Evolutionary conservation across 2,113 vertebrate species (phyloP), one percentile per base, ranked within the genome.

Genomic region (Tapirus terrestris): DNA sequence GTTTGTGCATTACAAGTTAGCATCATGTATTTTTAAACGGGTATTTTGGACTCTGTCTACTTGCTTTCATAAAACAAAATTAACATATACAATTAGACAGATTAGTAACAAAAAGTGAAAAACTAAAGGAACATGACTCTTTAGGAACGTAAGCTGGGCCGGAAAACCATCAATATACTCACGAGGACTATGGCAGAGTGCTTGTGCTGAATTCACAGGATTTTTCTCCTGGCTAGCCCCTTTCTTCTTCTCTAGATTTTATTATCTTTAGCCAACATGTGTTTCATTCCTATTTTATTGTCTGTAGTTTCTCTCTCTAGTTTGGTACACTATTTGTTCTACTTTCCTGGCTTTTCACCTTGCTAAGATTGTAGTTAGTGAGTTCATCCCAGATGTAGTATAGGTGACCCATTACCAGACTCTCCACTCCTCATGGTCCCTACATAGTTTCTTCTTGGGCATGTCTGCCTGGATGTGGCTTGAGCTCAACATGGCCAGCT

Each of bases 31-130:
- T 75, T 73, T 33, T 21, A 60, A 85, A 53, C 25, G 31, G 31
- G 8, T 36, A 61, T 61, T 87, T 96, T 68, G 67, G 53, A 85
- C 16, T 45, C 4, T 94, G 4, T 25, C 18, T 91, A 14, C 39
- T 87, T 93, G n/a, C 45, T 93, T 91, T 80, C 36, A 58, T 93
- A 39, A 96, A 93, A 83, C n/a, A 73, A 91, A 67, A 81, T 29
- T 67, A 51, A 75, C 27, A 48, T 43, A 25, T 8, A 29, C 11
- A 58, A 16, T 51, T 65, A 65, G 29, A 72, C 2, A 45, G 20
- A 70, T 72, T 31, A 60, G 14, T 68, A 68, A 77, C 6, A 60
- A 60, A 65, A 68, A 23, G 5, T 77, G 25, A 7, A 75, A 89
- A 70, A n/a, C 8, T 56, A 56, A 80, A 76, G 60, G 29, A 60